Conservation (phyloP, 2,888 invertebrate genomes). For the Vanessa cardui region DNA sequence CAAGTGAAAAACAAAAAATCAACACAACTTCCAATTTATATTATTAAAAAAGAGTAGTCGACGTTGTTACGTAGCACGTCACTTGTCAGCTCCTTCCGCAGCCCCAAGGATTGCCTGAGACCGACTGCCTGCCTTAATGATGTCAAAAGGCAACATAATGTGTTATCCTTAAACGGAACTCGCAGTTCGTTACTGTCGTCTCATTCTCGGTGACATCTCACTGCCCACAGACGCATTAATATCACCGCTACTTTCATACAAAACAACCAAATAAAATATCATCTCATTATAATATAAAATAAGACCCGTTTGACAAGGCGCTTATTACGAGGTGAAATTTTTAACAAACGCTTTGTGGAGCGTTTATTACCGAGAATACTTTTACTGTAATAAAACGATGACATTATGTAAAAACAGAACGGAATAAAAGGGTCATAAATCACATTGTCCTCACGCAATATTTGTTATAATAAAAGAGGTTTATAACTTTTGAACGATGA, state of each 20-base stretch:
- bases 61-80: conserved; percentile 37
- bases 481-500: conserved; percentile 48
- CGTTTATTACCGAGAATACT: conserved; percentile 11
- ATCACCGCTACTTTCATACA: conserved; percentile 56
- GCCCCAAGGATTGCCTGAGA: conserved; percentile 51
- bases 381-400: conserved; percentile 28
- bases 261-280: conserved; percentile 54
- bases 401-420: conserved; percentile 54
- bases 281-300: conserved; percentile 57
- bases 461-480: conserved; percentile 51
- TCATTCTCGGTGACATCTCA: conserved; percentile 67
- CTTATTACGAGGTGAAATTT: conserved; percentile 26
- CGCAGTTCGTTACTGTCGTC: conserved; percentile 75
- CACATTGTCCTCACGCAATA: conserved; percentile 57
- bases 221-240: conserved; percentile 65
- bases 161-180: conserved; percentile 68
- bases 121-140: conserved; percentile 67
- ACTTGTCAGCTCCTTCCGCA: conserved; percentile 41
- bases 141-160: conserved; percentile 78
- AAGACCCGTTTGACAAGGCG: conserved; percentile 37
- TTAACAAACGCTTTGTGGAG: conserved; percentile 23
- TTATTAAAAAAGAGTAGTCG: conserved; percentile 21
- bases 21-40: conserved; percentile 16
- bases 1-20: not conserved
- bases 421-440: conserved; percentile 61